Conservation (phyloP, 2,797 vertebrate species). For the Danio choprae region DNA sequence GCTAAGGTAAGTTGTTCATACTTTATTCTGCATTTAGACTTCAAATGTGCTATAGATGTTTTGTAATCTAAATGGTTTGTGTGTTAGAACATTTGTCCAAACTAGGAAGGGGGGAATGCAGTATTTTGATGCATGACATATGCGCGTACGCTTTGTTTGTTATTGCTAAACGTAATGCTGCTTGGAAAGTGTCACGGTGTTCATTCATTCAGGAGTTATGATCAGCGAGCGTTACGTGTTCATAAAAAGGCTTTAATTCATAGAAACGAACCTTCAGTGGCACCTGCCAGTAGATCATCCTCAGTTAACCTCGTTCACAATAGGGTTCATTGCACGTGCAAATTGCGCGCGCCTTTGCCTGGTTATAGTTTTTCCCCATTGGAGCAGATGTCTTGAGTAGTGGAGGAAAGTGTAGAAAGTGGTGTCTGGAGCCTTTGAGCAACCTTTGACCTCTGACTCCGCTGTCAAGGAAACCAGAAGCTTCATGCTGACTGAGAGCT, state of each 20-base stretch:
- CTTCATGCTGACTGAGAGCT: constrained; percentile 45
- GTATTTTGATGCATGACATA: neutral
- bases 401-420: constrained; percentile 22
- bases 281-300: constrained; percentile 43
- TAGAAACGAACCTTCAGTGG: neutral
- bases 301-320: constrained; percentile 42
- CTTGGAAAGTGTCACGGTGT: neutral
- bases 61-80: neutral
- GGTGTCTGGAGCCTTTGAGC: constrained; percentile 57
- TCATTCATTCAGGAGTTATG: neutral
- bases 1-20: constrained; percentile 71
- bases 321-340: constrained; percentile 45
- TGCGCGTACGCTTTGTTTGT: neutral
- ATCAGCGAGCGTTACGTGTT: neutral
- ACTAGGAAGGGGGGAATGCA: neutral
- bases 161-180: neutral
- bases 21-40: neutral
- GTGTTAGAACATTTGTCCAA: neutral
- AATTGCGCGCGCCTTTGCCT: constrained; percentile 27
- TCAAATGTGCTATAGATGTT: neutral
- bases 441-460: constrained; percentile 60
- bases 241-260: neutral
- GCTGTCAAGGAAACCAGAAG: constrained; percentile 56
- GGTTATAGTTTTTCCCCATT: constrained; percentile 4
- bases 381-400: neutral